A percentile compares a stretch with the other conserved stretches of the same genome.
Conservation (phyloP, 37 sponge, comb jelly and placozoan genomes). For the Oscarella lobularis region DNA sequence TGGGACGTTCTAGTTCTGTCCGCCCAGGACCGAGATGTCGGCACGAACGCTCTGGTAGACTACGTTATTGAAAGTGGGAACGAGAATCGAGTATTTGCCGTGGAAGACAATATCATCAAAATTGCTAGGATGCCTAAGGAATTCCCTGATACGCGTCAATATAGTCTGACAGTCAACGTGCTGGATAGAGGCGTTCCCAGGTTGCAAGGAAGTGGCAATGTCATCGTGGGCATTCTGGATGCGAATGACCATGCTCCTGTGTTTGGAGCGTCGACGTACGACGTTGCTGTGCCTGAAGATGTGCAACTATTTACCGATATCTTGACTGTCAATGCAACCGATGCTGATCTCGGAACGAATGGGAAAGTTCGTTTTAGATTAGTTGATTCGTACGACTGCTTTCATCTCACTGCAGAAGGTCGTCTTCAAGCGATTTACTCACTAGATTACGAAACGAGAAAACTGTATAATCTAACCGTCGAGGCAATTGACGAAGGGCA, state of each 20-base stretch:
- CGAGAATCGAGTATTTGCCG: not conserved
- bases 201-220: not conserved
- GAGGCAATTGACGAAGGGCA: not conserved
- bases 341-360: not conserved
- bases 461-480: not conserved
- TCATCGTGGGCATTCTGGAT: not conserved
- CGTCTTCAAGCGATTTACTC: not conserved
- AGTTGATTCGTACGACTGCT: not conserved
- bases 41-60: not conserved
- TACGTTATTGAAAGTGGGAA: not conserved
- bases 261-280: not conserved
- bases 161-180: not conserved
- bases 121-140: not conserved
- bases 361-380: not conserved
- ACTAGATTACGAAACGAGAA: not conserved
- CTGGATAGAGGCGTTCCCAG: not conserved
- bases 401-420: not conserved
- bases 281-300: not conserved
- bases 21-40: not conserved
- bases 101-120: not conserved
- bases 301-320: not conserved
- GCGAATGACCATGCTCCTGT: not conserved
- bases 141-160: not conserved
- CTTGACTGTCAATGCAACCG: not conserved
- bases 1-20: not conserved